Evolutionary conservation across 1,140 invertebrate species (phyloP).

Genomic region (Aphelinus certus): DNA sequence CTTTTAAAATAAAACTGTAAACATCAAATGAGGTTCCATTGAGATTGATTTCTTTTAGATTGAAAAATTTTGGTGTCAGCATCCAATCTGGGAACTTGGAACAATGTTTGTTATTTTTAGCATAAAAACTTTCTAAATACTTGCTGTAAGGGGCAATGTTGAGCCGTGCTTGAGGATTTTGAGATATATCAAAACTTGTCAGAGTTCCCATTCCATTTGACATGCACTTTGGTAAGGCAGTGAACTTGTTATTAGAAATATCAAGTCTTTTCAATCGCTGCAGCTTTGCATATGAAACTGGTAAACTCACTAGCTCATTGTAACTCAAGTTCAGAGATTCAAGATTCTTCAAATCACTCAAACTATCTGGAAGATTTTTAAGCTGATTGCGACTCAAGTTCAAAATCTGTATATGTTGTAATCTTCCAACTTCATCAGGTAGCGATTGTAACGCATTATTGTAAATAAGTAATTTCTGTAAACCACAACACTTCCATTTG

Average conservation of each 20-base stretch:
- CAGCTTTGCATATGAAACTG: constrained; percentile 14
- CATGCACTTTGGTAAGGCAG: constrained; percentile 18
- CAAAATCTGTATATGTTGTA: constrained; percentile 22
- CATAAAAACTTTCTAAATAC: constrained; percentile 36
- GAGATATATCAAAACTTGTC: constrained; percentile 29
- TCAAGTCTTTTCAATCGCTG: constrained; percentile 21
- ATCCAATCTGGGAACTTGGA: constrained; percentile 32
- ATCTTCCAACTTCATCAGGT: background rate
- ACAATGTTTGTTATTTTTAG: constrained; percentile 23
- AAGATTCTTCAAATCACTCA: constrained; percentile 28
- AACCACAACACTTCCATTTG: no score
- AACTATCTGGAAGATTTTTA: constrained; percentile 20
- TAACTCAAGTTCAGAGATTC: constrained; percentile 19
- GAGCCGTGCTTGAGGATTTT: constrained; percentile 8
- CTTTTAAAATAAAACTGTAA: constrained; percentile 17
- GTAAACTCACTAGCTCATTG: constrained; percentile 25
- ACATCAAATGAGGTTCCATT: constrained; percentile 20
- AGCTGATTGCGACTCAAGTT: constrained; percentile 30
- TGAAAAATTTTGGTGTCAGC: constrained; percentile 20
- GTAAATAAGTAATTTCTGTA: no score
- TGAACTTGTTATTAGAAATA: constrained; percentile 29
- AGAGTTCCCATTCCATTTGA: constrained; percentile 20
- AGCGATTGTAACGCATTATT: constrained; percentile 6
- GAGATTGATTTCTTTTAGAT: constrained; percentile 28
- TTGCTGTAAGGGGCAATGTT: constrained; percentile 31